These are phyloP conservation scores for Schrankia costaestrigalis DNA, from an alignment of 2,888 invertebrate species.

Conservation along the genomic window DNA sequence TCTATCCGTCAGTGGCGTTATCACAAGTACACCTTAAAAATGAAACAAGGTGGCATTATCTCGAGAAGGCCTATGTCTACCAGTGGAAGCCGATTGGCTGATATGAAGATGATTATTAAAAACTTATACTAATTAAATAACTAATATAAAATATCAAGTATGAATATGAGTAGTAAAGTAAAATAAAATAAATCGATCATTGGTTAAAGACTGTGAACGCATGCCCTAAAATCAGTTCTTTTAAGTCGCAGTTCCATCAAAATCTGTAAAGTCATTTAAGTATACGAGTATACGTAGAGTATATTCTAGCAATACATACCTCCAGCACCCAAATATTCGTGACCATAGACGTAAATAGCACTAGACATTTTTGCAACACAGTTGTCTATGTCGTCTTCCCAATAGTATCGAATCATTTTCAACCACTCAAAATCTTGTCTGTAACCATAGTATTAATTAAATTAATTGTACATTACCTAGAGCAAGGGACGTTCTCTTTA, in stretches of 20 bases:
- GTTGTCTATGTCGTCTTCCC: slow-evolving; percentile 88
- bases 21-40: slow-evolving; percentile 85
- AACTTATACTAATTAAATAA: too few relatives aligned
- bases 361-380: slow-evolving; percentile 93
- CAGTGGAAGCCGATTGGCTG: neutral
- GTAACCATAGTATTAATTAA: slow-evolving; percentile 18
- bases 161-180: too few relatives aligned
- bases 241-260: too few relatives aligned
- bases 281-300: too few relatives aligned
- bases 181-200: too few relatives aligned
- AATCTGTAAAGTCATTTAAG: too few relatives aligned
- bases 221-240: too few relatives aligned
- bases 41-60: neutral
- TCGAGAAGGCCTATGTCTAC: neutral
- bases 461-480: too few relatives aligned
- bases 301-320: slow-evolving; percentile 57
- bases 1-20: slow-evolving; percentile 93
- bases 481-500: too few relatives aligned
- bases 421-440: slow-evolving; percentile 93
- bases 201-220: too few relatives aligned
- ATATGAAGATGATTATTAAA: too few relatives aligned
- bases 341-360: slow-evolving; percentile 90
- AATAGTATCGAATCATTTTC: slow-evolving; percentile 94
- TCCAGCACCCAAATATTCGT: slow-evolving; percentile 94
- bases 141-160: too few relatives aligned